Evolutionary conservation across 2,888 invertebrate species (phyloP).

Genomic region (Fragum sueziense): DNA sequence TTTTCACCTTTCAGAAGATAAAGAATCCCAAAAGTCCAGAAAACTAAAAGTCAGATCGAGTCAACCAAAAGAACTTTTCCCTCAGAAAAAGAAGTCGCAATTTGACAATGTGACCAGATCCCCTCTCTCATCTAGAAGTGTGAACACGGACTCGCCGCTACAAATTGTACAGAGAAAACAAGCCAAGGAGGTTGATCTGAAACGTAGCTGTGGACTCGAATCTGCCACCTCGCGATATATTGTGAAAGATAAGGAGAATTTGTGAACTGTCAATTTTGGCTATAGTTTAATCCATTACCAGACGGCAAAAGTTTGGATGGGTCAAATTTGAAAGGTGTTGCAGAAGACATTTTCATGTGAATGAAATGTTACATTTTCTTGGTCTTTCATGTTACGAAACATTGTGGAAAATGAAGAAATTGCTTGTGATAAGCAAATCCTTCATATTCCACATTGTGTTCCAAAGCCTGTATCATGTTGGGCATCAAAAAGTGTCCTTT

Average conservation of each 20-base stretch:
- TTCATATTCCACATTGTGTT: too few relatives aligned
- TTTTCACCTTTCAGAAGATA: constrained; percentile 26
- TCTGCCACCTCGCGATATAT: constrained; percentile 50
- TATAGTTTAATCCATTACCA: too few relatives aligned
- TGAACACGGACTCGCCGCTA: constrained; percentile 73
- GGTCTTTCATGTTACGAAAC: too few relatives aligned
- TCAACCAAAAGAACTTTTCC: constrained; percentile 70
- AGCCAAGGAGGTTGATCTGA: constrained; percentile 64
- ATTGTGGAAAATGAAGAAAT: too few relatives aligned
- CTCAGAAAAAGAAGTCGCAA: constrained; percentile 22
- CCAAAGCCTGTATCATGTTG: too few relatives aligned
- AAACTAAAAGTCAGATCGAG: constrained; percentile 51
- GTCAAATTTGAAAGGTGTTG: too few relatives aligned
- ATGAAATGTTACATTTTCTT: too few relatives aligned
- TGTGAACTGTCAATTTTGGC: constrained; percentile 44
- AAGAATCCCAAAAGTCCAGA: constrained; percentile 32
- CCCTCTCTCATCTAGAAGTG: constrained; percentile 64
- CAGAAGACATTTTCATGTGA: too few relatives aligned
- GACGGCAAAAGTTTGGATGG: too few relatives aligned
- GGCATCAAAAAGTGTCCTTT: too few relatives aligned
- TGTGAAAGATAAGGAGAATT: constrained; percentile 59
- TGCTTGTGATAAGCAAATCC: too few relatives aligned
- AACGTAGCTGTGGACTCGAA: constrained; percentile 60
- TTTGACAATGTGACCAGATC: constrained; percentile 63
- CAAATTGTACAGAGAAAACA: constrained; percentile 73